These are phyloP conservation scores for Phymastichus coffea DNA, from an alignment of 1,140 invertebrate species.

Conservation along the genomic window DNA sequence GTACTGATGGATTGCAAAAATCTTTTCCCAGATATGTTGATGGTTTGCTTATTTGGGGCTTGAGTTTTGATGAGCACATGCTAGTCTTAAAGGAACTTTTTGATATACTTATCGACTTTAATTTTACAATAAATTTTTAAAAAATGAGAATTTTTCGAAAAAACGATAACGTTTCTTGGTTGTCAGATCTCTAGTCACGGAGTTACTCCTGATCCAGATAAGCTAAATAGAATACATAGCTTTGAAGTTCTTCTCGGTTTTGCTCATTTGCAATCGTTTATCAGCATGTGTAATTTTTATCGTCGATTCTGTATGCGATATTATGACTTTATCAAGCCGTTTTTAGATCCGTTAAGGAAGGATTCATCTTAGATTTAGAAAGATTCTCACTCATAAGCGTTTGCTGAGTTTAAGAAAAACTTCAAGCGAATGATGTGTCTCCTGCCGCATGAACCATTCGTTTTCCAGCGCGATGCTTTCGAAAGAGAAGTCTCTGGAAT, in stretches of 20 bases:
- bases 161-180: no score
- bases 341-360: conserved; percentile 13
- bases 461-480: no score
- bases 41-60: not conserved
- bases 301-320: conserved; percentile 11
- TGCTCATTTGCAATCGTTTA: no score
- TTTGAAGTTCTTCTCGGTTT: no score
- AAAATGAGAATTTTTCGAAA: no score
- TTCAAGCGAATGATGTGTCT: not conserved
- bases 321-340: conserved; percentile 7
- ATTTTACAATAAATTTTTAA: conserved; percentile 7
- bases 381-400: not conserved
- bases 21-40: conserved; percentile 1
- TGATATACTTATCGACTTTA: not conserved
- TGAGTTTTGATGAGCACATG: not conserved
- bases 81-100: not conserved
- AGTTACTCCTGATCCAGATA: no score
- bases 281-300: no score
- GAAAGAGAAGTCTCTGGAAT: no score
- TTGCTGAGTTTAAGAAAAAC: conserved; percentile 1
- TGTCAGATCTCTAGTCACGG: no score
- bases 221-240: no score
- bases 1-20: not conserved
- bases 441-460: not conserved
- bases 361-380: not conserved